Evolutionary conservation across 2,888 invertebrate species (phyloP).

Genomic region (Calephelis perditalis): DNA sequence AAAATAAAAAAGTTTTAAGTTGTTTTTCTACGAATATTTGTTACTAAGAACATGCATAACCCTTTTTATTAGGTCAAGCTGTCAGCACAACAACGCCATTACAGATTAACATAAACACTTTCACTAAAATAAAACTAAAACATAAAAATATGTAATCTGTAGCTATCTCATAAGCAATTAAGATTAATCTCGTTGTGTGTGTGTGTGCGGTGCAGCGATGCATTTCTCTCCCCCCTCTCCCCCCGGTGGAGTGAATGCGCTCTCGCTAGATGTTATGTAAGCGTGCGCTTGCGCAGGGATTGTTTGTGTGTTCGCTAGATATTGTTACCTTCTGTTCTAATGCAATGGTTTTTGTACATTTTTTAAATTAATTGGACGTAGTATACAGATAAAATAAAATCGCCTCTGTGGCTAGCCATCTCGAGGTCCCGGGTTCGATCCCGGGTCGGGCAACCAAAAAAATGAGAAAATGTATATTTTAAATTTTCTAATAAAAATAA

Average conservation of each 20-base stretch:
- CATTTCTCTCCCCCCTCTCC: conserved; percentile 35
- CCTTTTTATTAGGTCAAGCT: neutral
- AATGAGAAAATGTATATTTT: no score
- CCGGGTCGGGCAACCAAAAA: no score
- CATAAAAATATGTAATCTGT: conserved; percentile 14
- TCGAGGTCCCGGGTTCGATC: no score
- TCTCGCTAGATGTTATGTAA: conserved; percentile 66
- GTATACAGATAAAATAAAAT: no score
- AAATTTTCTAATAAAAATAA: no score
- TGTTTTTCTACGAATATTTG: no score
- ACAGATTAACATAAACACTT: conserved; percentile 10
- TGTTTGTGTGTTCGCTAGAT: conserved; percentile 18
- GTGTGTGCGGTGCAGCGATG: conserved; percentile 50
- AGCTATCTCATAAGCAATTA: conserved; percentile 25
- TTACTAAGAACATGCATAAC: no score
- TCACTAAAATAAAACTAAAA: conserved; percentile 13
- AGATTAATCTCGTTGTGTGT: conserved; percentile 26
- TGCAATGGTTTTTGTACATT: neutral
- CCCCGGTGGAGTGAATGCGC: conserved; percentile 63
- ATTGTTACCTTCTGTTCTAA: conserved; percentile 15
- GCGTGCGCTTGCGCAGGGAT: conserved; percentile 41
- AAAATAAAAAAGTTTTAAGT: no score
- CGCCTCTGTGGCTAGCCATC: no score
- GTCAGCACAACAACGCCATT: neutral
- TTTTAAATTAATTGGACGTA: neutral